Evolutionary conservation across 2,888 invertebrate species (phyloP).

Genomic region (Eupithecia centaureata): DNA sequence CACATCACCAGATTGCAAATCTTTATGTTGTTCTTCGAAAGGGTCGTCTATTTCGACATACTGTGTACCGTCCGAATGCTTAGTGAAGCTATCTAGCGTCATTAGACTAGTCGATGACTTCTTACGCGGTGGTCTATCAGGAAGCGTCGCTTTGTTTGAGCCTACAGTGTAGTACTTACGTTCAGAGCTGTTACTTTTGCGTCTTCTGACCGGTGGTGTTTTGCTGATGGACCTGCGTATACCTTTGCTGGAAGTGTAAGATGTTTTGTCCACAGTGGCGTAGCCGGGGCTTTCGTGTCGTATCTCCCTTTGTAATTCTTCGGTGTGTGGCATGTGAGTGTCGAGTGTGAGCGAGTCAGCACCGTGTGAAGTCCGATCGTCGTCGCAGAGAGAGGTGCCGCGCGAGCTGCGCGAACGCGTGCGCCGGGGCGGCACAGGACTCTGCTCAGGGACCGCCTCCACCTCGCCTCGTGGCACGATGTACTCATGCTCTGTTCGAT

Average conservation of each 20-base stretch:
- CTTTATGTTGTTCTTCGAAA: slow-evolving; percentile 84
- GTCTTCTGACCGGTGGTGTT: slow-evolving; percentile 72
- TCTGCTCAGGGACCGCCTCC: slow-evolving; percentile 75
- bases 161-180: slow-evolving; percentile 88
- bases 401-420: slow-evolving; percentile 83
- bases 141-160: slow-evolving; percentile 71
- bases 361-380: slow-evolving; percentile 88
- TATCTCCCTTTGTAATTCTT: slow-evolving; percentile 66
- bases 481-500: slow-evolving; percentile 87
- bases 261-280: slow-evolving; percentile 89
- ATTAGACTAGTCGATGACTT: slow-evolving; percentile 83
- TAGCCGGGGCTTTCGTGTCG: slow-evolving; percentile 86
- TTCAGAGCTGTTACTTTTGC: slow-evolving; percentile 81
- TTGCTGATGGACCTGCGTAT: slow-evolving; percentile 83
- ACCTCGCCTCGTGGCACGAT: slow-evolving; percentile 80
- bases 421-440: slow-evolving; percentile 82
- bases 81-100: slow-evolving; percentile 80
- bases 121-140: slow-evolving; percentile 86
- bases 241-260: slow-evolving; percentile 85
- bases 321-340: slow-evolving; percentile 64
- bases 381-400: slow-evolving; percentile 85
- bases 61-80: slow-evolving; percentile 79
- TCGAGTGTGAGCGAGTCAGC: slow-evolving; percentile 86
- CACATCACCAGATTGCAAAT: slow-evolving; percentile 89
- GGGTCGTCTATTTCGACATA: slow-evolving; percentile 86